Evolutionary conservation across 2,888 invertebrate genomes (phyloP).

Genomic region (Drosophila formosana): DNA sequence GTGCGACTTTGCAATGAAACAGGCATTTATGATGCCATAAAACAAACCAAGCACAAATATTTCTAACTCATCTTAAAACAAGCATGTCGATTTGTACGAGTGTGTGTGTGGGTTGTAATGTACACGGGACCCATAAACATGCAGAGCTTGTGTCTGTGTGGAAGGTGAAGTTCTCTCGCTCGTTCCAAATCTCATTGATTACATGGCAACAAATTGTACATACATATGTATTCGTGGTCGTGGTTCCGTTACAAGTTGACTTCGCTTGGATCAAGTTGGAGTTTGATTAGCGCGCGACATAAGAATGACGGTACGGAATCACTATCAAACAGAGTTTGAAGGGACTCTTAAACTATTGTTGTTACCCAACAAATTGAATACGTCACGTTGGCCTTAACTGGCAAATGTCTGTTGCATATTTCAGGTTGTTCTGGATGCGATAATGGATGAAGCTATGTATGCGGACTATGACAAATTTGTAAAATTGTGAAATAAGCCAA

Average conservation of each 20-base stretch:
- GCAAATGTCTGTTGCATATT: background rate
- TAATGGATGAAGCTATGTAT: constrained; percentile 6
- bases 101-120: constrained; percentile 8
- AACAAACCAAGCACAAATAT: constrained; percentile 74
- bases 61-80: constrained; percentile 73
- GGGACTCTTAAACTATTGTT: background rate
- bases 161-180: constrained; percentile 17
- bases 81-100: constrained; percentile 11
- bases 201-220: constrained; percentile 42
- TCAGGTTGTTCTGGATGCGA: background rate
- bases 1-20: constrained; percentile 77
- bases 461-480: constrained; percentile 59
- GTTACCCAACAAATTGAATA: background rate
- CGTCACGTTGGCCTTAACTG: background rate
- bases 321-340: background rate
- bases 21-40: constrained; percentile 79
- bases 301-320: background rate
- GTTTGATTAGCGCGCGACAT: constrained; percentile 50
- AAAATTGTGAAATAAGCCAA: constrained; percentile 55
- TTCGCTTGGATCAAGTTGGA: constrained; percentile 38
- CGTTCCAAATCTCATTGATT: constrained; percentile 49
- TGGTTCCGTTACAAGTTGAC: constrained; percentile 11
- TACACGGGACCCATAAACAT: constrained; percentile 9
- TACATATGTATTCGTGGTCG: constrained; percentile 37
- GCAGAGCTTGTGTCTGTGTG: constrained; percentile 19